A percentile compares a stretch with the other conserved stretches of the same genome.
Conservation (phyloP, 2,797 vertebrate genomes). For the Sebastes paucispinis region DNA sequence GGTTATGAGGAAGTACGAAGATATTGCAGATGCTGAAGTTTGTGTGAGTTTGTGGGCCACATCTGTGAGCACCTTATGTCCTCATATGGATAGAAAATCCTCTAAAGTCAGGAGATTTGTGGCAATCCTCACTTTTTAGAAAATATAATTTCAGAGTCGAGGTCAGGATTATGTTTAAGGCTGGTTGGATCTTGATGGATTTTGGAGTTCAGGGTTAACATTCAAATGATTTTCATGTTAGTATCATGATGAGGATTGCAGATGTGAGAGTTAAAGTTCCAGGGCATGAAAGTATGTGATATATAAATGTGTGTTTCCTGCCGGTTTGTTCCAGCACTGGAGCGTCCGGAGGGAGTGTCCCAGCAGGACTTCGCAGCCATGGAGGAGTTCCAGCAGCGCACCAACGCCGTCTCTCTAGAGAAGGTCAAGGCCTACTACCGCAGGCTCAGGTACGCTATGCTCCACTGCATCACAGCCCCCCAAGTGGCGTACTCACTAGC, state of each 20-base stretch:
- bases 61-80: background rate
- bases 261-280: background rate
- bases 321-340: conserved; percentile 81
- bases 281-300: background rate
- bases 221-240: background rate
- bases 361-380: conserved; percentile 77
- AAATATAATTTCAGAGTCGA: background rate
- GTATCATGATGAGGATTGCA: background rate
- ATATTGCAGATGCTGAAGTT: conserved; percentile 12
- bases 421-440: conserved; percentile 97
- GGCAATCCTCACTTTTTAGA: background rate
- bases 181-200: background rate
- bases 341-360: conserved; percentile 84
- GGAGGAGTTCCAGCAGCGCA: conserved; percentile 94
- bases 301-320: background rate
- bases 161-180: background rate
- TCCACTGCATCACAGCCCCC: conserved; percentile 19
- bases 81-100: background rate
- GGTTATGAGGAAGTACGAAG: background rate
- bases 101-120: background rate
- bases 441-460: conserved; percentile 88
- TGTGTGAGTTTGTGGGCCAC: background rate
- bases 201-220: background rate
- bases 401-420: conserved; percentile 92
- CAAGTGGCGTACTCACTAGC: conserved; percentile 4